Base-by-base conservation (phyloP, 2,113 vertebrate genomes). In the Sinosuthora webbiana region DNA sequence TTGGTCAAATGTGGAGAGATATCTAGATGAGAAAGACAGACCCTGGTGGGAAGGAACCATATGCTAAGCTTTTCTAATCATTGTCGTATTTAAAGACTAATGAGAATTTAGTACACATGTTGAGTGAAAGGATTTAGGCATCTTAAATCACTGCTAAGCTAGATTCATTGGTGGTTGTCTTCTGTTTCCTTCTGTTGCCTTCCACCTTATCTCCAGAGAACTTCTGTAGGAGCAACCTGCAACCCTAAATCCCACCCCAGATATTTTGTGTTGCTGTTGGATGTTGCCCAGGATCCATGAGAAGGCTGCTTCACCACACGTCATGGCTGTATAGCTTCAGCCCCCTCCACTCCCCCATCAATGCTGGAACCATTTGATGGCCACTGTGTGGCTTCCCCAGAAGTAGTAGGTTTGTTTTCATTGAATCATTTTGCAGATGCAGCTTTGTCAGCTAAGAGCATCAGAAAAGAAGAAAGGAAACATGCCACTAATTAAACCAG, bases 401-500 rank as follows among this genome's bases (percentile, higher is more conserved):
- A 69, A 91, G 42, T 13, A 82, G 35, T 17, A 53, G 35, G 7
- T 76, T 91, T 80, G 59, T 83, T 68, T 95, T 55, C 76, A 35
- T 83, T 92, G 59, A 77, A 83, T 59, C 11, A 19, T 77, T 63
- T 78, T 63, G 33, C 55, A 22, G 55, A 63, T 35, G 49, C 63
- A 77, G 30, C 55, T 93, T 89, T 95, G 81, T 86, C 75, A 89
- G 64, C 60, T 56, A 55, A 52, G 24, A 74, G 33, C 35, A 67
- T 33, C 27, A 52, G 76, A 71, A 95, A 79, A 88, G 69, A 85
- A 91, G 73, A 73, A 93, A 83, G 89, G 55, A 74, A 96, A 88
- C 39, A 55, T 55, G 28, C 37, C 37, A 6, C 42, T 83, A 88
- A 90, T 90, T 86, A 94, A 73, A 67, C 27, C 4, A 6, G 50